Evolutionary conservation across 2,113 vertebrate genomes (phyloP).

Genomic region (Butorides virescens): DNA sequence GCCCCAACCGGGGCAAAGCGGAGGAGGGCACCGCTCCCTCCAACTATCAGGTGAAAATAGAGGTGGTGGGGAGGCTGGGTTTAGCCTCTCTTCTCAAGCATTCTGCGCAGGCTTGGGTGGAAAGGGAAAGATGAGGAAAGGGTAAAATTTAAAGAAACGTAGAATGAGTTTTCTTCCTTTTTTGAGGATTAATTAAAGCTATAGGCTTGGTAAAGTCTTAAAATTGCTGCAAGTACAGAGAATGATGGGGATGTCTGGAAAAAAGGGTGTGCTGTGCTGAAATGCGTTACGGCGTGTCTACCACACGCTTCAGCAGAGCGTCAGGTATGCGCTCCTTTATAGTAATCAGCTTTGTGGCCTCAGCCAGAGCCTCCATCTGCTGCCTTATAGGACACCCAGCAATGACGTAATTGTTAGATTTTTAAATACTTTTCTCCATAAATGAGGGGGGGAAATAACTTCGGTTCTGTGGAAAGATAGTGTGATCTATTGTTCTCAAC

Average conservation of each 20-base stretch:
- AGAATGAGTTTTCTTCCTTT: background rate
- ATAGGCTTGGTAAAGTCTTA: background rate
- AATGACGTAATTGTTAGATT: background rate
- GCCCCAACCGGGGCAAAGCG: rapidly evolving
- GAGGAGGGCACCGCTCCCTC: rapidly evolving
- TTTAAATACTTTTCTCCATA: background rate
- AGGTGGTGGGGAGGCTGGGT: background rate
- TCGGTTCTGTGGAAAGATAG: too few relatives aligned
- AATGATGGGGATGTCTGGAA: background rate
- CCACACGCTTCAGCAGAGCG: background rate
- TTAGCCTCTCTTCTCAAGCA: background rate
- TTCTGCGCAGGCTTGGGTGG: background rate
- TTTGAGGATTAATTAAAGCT: background rate
- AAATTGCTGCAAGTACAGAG: background rate
- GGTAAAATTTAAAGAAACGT: background rate
- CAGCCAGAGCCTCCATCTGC: background rate
- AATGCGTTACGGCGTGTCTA: background rate
- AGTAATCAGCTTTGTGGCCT: background rate
- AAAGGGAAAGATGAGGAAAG: background rate
- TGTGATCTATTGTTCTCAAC: background rate
- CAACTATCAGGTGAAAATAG: background rate
- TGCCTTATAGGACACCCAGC: background rate
- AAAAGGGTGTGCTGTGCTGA: background rate
- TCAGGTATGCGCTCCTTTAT: background rate
- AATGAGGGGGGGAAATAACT: background rate